Percentiles rank a stretch among this genome's conserved stretches.
These are phyloP conservation scores for Theropithecus gelada DNA, from an alignment of 2,113 vertebrate species.

Conservation along the genomic window DNA sequence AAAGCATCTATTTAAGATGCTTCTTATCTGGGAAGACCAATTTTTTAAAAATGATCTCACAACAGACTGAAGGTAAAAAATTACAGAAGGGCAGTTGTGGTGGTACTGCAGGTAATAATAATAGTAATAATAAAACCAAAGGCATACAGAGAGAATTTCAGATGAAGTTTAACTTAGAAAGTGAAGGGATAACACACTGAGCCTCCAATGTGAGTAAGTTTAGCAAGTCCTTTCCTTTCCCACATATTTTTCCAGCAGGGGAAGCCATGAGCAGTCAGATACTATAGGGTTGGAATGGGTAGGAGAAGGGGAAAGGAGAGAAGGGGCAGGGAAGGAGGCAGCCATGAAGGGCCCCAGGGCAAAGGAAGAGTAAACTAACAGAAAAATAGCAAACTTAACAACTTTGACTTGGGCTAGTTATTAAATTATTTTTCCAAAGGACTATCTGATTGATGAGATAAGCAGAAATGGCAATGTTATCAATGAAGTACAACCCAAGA, in stretches of 20 bases:
- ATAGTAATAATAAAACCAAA: slow-evolving; percentile 9
- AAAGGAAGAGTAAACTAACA: not conserved
- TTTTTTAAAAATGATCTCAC: slow-evolving; percentile 50
- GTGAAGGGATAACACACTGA: not conserved
- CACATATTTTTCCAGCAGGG: not conserved
- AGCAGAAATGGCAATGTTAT: not conserved
- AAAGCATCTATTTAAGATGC: slow-evolving; percentile 43
- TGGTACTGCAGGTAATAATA: not conserved
- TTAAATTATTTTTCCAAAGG: not conserved
- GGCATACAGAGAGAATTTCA: not conserved
- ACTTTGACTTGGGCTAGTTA: not conserved
- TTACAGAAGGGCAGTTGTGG: slow-evolving; percentile 19
- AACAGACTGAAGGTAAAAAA: slow-evolving; percentile 13
- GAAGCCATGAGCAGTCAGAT: not conserved
- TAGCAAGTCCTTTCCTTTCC: not conserved
- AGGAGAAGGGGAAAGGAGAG: not conserved
- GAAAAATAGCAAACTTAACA: not conserved
- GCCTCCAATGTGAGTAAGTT: not conserved
- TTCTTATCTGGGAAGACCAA: slow-evolving; percentile 34
- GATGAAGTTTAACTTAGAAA: slow-evolving; percentile 8
- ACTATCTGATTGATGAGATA: not conserved
- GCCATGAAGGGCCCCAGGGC: not conserved
- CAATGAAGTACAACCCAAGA: not conserved
- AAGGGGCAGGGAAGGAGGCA: not conserved
- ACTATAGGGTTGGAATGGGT: not conserved